phyloP scores from a whole-genome alignment of 2,797 vertebrate species.

The Onychomys arenicola region DNA sequence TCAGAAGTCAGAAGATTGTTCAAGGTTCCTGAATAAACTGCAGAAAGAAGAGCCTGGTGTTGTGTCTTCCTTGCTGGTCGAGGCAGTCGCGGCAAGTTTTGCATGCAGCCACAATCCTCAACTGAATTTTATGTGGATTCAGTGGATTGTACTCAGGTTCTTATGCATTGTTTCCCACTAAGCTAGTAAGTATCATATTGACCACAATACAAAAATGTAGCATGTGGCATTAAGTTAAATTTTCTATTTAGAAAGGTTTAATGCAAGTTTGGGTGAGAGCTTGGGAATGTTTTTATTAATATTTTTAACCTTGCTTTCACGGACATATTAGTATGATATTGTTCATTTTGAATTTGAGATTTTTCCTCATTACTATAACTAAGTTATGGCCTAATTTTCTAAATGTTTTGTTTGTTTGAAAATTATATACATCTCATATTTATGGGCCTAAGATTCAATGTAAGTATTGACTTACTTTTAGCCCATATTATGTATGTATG shows the following conservation, averaged over 20 bases:
- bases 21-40: too few species aligned
- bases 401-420: conserved; percentile 20
- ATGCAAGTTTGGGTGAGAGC: neutral
- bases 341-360: neutral
- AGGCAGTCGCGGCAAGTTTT: too few species aligned
- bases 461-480: conserved; percentile 10
- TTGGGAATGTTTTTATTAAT: neutral
- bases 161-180: neutral
- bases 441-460: neutral
- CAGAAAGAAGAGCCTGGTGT: too few species aligned
- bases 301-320: neutral
- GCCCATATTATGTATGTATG: neutral
- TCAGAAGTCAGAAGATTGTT: too few species aligned
- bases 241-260: neutral
- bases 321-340: conserved; percentile 25
- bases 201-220: neutral
- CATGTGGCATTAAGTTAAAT: neutral
- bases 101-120: neutral
- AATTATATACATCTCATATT: conserved; percentile 16
- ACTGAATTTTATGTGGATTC: neutral
- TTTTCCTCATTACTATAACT: neutral
- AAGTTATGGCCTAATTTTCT: neutral
- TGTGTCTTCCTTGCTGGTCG: too few species aligned
- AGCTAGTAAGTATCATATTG: neutral
- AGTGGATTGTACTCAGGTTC: neutral